These are phyloP conservation scores for Cataglyphis albicans DNA, from an alignment of 2,888 invertebrate species.

Conservation along the genomic window DNA sequence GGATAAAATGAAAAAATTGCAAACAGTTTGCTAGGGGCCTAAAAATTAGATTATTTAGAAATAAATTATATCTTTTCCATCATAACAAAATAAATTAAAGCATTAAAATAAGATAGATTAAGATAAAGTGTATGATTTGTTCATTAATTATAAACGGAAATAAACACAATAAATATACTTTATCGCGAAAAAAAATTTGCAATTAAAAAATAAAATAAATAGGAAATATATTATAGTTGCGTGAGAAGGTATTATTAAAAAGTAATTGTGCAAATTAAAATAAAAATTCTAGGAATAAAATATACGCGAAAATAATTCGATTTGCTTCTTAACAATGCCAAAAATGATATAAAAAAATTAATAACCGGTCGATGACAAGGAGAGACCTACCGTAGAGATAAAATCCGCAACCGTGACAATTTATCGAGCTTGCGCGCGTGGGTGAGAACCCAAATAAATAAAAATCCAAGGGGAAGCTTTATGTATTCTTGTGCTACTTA, in stretches of 20 bases:
- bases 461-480: constrained; percentile 22
- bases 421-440: constrained; percentile 3
- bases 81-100: neutral
- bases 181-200: neutral
- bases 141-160: neutral
- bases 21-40: neutral
- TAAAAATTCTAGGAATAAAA: neutral
- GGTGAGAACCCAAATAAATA: constrained; percentile 8
- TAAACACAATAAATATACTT: neutral
- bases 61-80: neutral
- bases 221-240: neutral
- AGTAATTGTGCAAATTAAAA: neutral
- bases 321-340: neutral
- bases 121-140: neutral
- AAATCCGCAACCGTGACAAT: constrained; percentile 15
- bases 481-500: constrained; percentile 7
- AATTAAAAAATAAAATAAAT: neutral
- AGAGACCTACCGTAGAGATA: neutral
- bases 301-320: neutral
- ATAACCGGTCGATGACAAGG: neutral
- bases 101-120: neutral
- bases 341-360: constrained; percentile 6
- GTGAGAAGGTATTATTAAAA: neutral
- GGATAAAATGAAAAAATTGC: neutral
- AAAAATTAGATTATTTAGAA: neutral